Conservation (phyloP, 2,888 invertebrate species). For the Drosophila nigritarsus region DNA sequence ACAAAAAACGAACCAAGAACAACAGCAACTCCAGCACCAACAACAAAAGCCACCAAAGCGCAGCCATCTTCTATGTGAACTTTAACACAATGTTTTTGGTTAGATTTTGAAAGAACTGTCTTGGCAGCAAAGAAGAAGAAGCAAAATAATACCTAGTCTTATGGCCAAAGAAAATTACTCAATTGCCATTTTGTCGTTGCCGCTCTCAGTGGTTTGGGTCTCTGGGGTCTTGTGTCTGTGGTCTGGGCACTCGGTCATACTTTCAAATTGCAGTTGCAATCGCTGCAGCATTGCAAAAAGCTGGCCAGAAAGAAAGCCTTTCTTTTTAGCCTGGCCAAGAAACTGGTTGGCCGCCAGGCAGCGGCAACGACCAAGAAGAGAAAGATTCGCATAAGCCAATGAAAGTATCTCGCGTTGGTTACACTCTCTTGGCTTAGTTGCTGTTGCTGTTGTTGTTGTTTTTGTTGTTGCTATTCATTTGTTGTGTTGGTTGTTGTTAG, state of each 20-base stretch:
- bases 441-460: conserved; percentile 11
- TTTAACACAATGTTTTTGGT: conserved; percentile 65
- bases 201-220: conserved; percentile 15
- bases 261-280: conserved; percentile 74
- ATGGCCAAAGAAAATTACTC: conserved; percentile 57
- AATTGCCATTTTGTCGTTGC: conserved; percentile 43
- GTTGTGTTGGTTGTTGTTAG: conserved; percentile 13
- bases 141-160: background rate
- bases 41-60: conserved; percentile 26
- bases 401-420: conserved; percentile 70
- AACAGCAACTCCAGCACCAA: conserved; percentile 25
- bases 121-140: conserved; percentile 21
- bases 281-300: conserved; percentile 41
- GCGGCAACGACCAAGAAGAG: conserved; percentile 38
- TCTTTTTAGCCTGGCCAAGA: conserved; percentile 76
- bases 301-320: conserved; percentile 81
- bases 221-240: conserved; percentile 21
- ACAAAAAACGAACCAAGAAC: conserved; percentile 54
- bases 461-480: background rate
- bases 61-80: conserved; percentile 57
- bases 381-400: conserved; percentile 73
- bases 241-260: conserved; percentile 70
- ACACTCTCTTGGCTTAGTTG: conserved; percentile 65
- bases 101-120: conserved; percentile 47
- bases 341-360: conserved; percentile 70